Percentiles rank a stretch among this genome's conserved stretches.
Conservation (phyloP, 2,797 vertebrate species). For the Masticophis lateralis region DNA sequence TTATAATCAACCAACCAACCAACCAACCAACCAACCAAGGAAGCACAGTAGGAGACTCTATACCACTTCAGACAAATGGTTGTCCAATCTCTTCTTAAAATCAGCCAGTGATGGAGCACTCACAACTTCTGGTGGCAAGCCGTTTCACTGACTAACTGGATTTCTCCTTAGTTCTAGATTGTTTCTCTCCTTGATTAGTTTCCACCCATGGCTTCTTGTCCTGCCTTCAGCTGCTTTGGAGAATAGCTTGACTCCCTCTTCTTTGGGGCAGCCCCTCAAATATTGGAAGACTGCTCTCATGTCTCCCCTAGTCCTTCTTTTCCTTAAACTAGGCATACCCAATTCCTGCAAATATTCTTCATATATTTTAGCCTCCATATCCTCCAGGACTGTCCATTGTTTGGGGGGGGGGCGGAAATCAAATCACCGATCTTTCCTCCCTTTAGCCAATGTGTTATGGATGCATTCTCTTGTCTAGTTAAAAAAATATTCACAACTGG, state of each 20-base stretch:
- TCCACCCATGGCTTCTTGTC: background rate
- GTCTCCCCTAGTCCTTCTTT: background rate
- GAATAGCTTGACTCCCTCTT: background rate
- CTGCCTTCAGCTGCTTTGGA: background rate
- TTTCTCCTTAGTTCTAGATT: background rate
- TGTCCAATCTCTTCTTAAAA: background rate
- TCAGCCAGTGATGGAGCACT: background rate
- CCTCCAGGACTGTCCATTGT: too few species aligned
- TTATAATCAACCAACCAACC: background rate
- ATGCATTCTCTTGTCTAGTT: constrained; percentile 10
- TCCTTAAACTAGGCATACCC: background rate
- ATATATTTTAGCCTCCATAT: background rate
- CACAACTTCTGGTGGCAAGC: background rate
- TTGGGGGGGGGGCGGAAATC: background rate
- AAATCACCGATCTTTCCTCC: background rate
- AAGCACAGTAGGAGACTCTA: background rate
- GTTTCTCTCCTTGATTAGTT: background rate
- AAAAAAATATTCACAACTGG: constrained; percentile 18
- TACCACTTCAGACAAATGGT: background rate
- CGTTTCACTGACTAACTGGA: background rate
- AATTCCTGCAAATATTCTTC: background rate
- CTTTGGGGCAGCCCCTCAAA: background rate
- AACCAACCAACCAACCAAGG: background rate
- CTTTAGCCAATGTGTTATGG: constrained; percentile 2
- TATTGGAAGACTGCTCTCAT: background rate